phyloP scores from a whole-genome alignment of 2,797 vertebrate genomes.

The Xenopus petersii region DNA sequence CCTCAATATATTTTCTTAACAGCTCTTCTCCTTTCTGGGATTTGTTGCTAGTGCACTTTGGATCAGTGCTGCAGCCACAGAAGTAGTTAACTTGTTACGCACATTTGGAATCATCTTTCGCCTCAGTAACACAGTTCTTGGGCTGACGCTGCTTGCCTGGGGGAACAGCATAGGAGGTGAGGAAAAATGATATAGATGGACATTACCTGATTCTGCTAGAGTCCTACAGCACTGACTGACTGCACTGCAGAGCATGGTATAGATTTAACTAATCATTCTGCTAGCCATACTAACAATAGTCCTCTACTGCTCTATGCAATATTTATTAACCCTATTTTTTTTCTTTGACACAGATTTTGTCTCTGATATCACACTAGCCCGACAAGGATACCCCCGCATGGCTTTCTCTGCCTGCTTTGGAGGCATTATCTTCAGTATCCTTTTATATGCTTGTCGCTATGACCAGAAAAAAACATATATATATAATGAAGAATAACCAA shows the following conservation, averaged over 20 bases:
- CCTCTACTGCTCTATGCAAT: too few species aligned
- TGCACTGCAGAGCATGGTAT: background rate
- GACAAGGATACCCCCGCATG: slow-evolving; percentile 94
- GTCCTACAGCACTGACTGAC: background rate
- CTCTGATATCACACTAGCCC: slow-evolving; percentile 89
- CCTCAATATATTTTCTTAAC: slow-evolving; percentile 14
- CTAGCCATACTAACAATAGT: background rate
- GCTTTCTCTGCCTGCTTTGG: slow-evolving; percentile 96
- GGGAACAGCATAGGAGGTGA: slow-evolving; percentile 95
- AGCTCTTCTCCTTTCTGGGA: slow-evolving; percentile 88
- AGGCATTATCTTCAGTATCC: slow-evolving; percentile 98
- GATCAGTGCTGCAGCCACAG: slow-evolving; percentile 84
- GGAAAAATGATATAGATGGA: background rate
- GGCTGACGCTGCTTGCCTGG: slow-evolving; percentile 93
- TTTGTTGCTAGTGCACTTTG: slow-evolving; percentile 88
- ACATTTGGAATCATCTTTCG: slow-evolving; percentile 84
- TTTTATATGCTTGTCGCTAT: slow-evolving; percentile 51
- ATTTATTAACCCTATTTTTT: background rate
- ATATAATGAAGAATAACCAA: too few species aligned
- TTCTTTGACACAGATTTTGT: slow-evolving; percentile 76
- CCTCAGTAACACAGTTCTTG: slow-evolving; percentile 92
- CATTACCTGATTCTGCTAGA: background rate
- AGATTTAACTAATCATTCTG: background rate
- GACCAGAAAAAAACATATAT: too few species aligned
- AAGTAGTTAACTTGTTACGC: slow-evolving; percentile 87